A percentile compares a stretch with the other conserved stretches of the same genome.
Evolutionary conservation across 2,797 vertebrate genomes (phyloP).

Genomic region (Zalophus californianus): DNA sequence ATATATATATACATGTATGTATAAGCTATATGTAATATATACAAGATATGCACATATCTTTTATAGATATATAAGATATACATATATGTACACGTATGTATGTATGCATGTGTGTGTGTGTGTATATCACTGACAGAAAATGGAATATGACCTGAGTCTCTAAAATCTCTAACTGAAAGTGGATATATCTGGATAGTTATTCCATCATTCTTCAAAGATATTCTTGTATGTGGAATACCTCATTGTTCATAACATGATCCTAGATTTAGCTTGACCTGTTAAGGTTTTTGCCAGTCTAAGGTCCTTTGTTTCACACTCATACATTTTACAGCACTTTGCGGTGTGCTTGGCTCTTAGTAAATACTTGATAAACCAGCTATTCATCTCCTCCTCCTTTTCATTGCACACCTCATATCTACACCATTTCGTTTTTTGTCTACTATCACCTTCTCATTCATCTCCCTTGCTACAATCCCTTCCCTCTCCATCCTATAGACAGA

Average conservation of each 20-base stretch:
- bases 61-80: background rate
- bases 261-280: background rate
- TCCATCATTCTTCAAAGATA: slow-evolving; percentile 9
- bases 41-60: background rate
- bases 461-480: background rate
- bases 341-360: background rate
- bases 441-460: background rate
- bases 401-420: background rate
- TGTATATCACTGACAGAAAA: background rate
- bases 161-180: background rate
- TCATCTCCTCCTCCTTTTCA: background rate
- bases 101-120: background rate
- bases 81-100: background rate
- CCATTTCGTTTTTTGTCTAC: background rate
- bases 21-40: background rate
- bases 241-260: background rate
- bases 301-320: background rate
- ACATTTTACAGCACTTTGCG: background rate
- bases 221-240: background rate
- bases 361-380: background rate
- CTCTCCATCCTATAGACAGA: background rate
- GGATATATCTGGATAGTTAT: background rate
- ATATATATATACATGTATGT: background rate
- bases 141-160: background rate
- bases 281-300: background rate